These are phyloP conservation scores for Brachionus manjavacas DNA, from an alignment of 1,140 invertebrate species.

Conservation along the genomic window DNA sequence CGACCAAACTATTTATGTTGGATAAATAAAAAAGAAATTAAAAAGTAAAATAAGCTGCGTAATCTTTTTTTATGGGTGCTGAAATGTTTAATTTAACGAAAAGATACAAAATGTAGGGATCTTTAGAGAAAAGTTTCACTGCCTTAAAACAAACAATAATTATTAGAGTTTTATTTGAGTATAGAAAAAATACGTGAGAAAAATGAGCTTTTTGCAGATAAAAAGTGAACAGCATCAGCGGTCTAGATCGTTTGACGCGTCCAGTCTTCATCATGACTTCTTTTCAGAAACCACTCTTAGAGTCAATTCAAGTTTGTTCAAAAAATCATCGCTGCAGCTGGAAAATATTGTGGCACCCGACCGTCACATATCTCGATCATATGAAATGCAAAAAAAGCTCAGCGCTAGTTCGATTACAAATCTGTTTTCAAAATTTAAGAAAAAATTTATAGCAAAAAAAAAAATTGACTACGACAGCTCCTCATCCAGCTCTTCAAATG, in stretches of 20 bases:
- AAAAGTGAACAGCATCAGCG: constrained; percentile 14
- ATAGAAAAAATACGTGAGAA: background rate
- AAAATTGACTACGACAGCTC: background rate
- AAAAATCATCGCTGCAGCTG: constrained; percentile 11
- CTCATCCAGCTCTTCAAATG: background rate
- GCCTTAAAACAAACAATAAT: background rate
- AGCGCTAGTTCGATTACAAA: background rate
- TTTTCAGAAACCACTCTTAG: background rate
- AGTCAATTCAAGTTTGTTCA: background rate
- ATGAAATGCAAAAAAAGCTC: background rate
- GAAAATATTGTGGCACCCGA: background rate
- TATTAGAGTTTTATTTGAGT: background rate
- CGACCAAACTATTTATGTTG: background rate
- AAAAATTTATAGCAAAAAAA: background rate
- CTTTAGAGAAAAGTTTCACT: background rate
- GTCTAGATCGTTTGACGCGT: constrained; percentile 5
- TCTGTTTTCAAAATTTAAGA: constrained; percentile 4
- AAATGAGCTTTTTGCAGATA: background rate
- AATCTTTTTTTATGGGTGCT: constrained; percentile 4
- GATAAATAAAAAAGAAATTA: background rate
- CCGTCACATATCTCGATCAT: background rate
- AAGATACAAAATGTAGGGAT: background rate
- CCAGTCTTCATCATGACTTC: background rate
- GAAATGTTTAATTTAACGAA: constrained; percentile 12
- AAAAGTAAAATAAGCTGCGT: constrained; percentile 20